Evolutionary conservation across 1,140 invertebrate genomes (phyloP), one percentile per base, ranked within the genome.

Genomic region (Theocolax elegans): DNA sequence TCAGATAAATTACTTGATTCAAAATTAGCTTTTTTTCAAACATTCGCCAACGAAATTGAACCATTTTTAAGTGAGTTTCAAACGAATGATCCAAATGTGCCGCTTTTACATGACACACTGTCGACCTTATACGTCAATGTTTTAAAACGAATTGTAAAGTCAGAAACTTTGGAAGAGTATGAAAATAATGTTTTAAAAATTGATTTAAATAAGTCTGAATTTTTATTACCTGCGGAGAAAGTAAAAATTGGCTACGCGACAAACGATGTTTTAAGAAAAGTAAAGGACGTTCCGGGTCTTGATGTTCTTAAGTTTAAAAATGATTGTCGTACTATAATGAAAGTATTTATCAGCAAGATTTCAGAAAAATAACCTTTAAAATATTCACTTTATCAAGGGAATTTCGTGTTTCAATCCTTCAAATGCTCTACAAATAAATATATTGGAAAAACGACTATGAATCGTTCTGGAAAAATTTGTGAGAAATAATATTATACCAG

Each of bases 11-110:
- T 74, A 4, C 60, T 74, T 31, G 17, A 29, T 17, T 56, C 65
- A 69, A 77, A 76, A 53, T 70, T 54, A 42, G 62, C 29, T n/a
- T 78, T 76, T 49, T 75, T 78, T 42, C 42, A 58, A 53, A 27
- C 40, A n/a, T 19, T 72, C 40, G 58, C 70, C 38, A 25, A 46
- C 4, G 68, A 73, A 49, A 48, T 75, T 51, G 63, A 74, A 74
- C 68, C 73, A 12, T 75, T 73, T 73, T 48, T 78, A 29, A 68
- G n/a, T 1, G 25, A 48, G 19, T 76, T 74, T 66, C 74, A 76
- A 63, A 58, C 67, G 1, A 60, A 63, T 67, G 56, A 19, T 25
- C 71, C 71, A 15, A 40, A 71, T 35, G 48, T 53, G 42, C 73
- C 75, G 27, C 72, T 79, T 13, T 49, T 74, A 7, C 71, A 31